These are phyloP conservation scores for Ferrisia virgata DNA, from an alignment of 2,888 invertebrate species.

Conservation along the genomic window DNA sequence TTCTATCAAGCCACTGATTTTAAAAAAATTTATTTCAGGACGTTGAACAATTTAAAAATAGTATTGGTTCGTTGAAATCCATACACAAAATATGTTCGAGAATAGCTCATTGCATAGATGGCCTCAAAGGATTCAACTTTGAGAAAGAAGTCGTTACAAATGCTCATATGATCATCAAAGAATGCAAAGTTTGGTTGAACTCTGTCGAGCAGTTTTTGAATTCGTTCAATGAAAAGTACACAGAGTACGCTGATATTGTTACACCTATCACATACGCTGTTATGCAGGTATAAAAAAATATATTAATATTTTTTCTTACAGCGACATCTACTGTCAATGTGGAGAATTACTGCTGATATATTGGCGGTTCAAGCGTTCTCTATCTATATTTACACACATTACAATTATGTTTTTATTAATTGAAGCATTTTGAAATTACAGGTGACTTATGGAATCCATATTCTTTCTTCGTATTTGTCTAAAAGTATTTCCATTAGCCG, in stretches of 20 bases:
- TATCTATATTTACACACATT: neutral
- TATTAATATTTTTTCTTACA: neutral
- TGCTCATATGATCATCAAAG: constrained; percentile 56
- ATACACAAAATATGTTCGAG: constrained; percentile 22
- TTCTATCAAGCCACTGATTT: too few species aligned
- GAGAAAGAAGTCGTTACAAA: constrained; percentile 54
- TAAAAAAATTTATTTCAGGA: neutral
- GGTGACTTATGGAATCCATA: constrained; percentile 49
- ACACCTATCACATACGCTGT: constrained; percentile 68
- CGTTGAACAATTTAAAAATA: constrained; percentile 27
- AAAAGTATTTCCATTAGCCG: neutral
- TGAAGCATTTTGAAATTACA: constrained; percentile 46
- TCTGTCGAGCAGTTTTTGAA: constrained; percentile 60
- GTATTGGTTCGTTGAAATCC: neutral
- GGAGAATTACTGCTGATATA: neutral
- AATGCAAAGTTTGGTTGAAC: constrained; percentile 49
- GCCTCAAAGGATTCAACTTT: neutral
- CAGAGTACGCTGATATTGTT: constrained; percentile 71
- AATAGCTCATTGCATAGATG: neutral
- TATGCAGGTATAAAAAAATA: constrained; percentile 59
- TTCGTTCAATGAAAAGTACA: constrained; percentile 58
- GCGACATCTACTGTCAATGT: neutral
- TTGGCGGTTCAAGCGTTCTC: neutral
- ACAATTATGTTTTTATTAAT: neutral
- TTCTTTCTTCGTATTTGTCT: constrained; percentile 43